Evolutionary conservation across 2,888 invertebrate genomes (phyloP).

Genomic region (Ophion ventricosus): DNA sequence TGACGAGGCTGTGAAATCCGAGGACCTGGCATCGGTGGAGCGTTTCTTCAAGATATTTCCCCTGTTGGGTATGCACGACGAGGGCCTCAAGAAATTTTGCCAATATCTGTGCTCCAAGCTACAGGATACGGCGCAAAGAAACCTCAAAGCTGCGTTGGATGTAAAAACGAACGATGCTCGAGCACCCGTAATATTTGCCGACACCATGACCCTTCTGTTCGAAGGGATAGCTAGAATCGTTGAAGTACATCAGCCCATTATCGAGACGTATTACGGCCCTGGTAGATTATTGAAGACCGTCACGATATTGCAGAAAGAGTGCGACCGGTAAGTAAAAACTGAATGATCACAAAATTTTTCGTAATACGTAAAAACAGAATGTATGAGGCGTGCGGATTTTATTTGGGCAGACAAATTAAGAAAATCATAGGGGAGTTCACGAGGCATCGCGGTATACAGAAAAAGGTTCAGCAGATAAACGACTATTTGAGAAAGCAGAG

Average conservation of each 20-base stretch:
- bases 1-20: constrained; percentile 94
- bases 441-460: constrained; percentile 87
- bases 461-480: constrained; percentile 87
- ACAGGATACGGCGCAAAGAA: constrained; percentile 88
- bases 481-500: constrained; percentile 84
- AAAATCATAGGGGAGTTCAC: constrained; percentile 90
- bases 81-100: constrained; percentile 95
- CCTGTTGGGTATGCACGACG: constrained; percentile 94
- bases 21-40: constrained; percentile 95
- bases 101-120: constrained; percentile 93
- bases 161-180: constrained; percentile 89
- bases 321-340: constrained; percentile 86
- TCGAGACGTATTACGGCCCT: constrained; percentile 95
- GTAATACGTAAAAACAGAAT: not conserved
- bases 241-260: constrained; percentile 94
- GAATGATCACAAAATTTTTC: not conserved
- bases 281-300: constrained; percentile 90
- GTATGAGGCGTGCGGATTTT: not conserved
- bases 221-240: constrained; percentile 93
- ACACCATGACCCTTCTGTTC: constrained; percentile 92
- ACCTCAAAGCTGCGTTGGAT: constrained; percentile 88
- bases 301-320: constrained; percentile 90
- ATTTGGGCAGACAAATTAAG: constrained; percentile 82
- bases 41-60: constrained; percentile 99
- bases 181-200: constrained; percentile 91